Percentiles rank a stretch among this genome's conserved stretches.
phyloP scores from a whole-genome alignment of 1,140 invertebrate genomes.

The Euborellia annulipes region DNA sequence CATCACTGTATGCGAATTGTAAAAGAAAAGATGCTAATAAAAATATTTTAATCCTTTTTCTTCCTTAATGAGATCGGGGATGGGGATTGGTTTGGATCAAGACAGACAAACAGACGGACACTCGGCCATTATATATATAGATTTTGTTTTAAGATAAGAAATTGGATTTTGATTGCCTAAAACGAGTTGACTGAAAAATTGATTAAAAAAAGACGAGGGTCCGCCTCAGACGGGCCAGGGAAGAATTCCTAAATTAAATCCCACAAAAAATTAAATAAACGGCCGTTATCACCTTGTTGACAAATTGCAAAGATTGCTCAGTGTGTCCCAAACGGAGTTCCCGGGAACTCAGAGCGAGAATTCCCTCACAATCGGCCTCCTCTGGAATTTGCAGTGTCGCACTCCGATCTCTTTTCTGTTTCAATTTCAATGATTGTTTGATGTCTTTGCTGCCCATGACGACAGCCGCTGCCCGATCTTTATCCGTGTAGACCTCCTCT shows the following conservation, averaged over 20 bases:
- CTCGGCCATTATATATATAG: too few relatives aligned
- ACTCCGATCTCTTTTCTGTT: constrained; percentile 59
- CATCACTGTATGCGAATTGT: too few relatives aligned
- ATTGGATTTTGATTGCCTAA: too few relatives aligned
- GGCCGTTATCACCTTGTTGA: constrained; percentile 51
- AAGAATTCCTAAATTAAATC: background rate
- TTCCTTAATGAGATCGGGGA: too few relatives aligned
- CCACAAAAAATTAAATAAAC: background rate
- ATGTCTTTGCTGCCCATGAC: constrained; percentile 69
- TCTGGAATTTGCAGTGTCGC: constrained; percentile 54
- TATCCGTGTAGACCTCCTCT: constrained; percentile 75
- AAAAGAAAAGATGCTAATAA: too few relatives aligned
- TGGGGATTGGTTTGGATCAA: too few relatives aligned
- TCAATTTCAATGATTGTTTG: constrained; percentile 64
- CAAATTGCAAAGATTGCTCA: constrained; percentile 50
- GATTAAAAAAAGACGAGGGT: too few relatives aligned
- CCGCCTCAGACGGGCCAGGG: too few relatives aligned
- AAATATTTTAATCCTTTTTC: too few relatives aligned
- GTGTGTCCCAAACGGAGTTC: constrained; percentile 54
- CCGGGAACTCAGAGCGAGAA: constrained; percentile 54
- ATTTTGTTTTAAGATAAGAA: too few relatives aligned
- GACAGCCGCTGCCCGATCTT: constrained; percentile 74
- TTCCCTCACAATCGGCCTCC: constrained; percentile 56
- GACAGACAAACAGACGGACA: too few relatives aligned
- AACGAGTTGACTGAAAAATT: too few relatives aligned